These are phyloP conservation scores for Rhaphigaster nebulosa DNA, from an alignment of 2,888 invertebrate genomes.

Conservation along the genomic window DNA sequence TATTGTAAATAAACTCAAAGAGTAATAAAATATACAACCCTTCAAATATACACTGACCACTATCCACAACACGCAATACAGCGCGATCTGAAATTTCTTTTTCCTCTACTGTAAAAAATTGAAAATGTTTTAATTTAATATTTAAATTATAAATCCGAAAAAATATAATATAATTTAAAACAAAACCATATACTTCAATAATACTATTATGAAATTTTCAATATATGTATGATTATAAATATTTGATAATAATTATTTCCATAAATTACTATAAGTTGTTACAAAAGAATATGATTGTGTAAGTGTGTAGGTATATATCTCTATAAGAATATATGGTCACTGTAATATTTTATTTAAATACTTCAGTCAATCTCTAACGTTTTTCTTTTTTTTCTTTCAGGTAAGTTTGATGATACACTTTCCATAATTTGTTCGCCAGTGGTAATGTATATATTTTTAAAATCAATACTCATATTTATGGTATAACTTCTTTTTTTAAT, in stretches of 20 bases:
- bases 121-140: too few species aligned
- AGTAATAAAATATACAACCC: too few species aligned
- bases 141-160: too few species aligned
- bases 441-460: conserved; percentile 12
- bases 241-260: background rate
- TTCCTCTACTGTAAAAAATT: too few species aligned
- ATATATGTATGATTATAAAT: background rate
- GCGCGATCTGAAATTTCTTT: too few species aligned
- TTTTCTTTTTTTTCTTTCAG: background rate
- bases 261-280: background rate
- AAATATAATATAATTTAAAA: too few species aligned
- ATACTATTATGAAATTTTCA: background rate
- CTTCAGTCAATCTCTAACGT: background rate
- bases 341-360: background rate
- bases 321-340: background rate
- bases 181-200: too few species aligned
- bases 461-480: too few species aligned
- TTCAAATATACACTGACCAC: too few species aligned
- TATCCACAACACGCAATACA: too few species aligned
- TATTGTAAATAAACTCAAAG: too few species aligned
- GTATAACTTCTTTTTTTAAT: too few species aligned
- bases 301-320: background rate
- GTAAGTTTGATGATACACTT: background rate
- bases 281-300: background rate
- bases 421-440: background rate